These are phyloP conservation scores for Hirudo medicinalis DNA, from an alignment of 1,140 invertebrate species.

Conservation along the genomic window DNA sequence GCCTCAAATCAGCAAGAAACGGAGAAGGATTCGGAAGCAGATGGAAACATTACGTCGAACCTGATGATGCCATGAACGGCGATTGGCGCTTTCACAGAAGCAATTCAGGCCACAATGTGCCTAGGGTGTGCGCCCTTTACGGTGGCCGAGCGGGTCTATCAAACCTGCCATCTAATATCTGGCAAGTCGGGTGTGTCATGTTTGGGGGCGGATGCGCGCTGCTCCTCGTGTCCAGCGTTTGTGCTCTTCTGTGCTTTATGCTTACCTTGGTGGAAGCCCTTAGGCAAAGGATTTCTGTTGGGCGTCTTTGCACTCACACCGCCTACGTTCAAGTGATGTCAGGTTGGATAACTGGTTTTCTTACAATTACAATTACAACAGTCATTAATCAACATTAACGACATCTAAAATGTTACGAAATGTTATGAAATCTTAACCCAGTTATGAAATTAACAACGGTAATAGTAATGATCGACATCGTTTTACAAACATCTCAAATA, in stretches of 20 bases:
- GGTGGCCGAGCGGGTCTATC: slow-evolving; percentile 29
- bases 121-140: slow-evolving; percentile 30
- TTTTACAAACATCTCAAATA: neutral
- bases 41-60: too few relatives aligned
- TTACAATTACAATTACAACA: neutral
- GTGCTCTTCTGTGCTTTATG: slow-evolving; percentile 28
- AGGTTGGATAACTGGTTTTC: neutral
- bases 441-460: too few relatives aligned
- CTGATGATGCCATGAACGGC: too few relatives aligned
- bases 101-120: too few relatives aligned
- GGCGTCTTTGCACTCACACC: neutral
- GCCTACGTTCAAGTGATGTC: slow-evolving; percentile 5
- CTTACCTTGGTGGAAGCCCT: slow-evolving; percentile 20
- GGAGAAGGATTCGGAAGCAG: too few relatives aligned
- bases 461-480: neutral
- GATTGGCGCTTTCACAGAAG: too few relatives aligned
- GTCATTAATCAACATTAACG: neutral
- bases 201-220: slow-evolving; percentile 34
- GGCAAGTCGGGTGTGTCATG: slow-evolving; percentile 34
- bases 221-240: slow-evolving; percentile 28
- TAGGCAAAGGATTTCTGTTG: too few relatives aligned
- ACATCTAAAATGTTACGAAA: too few relatives aligned
- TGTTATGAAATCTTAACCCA: too few relatives aligned
- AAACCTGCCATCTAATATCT: slow-evolving; percentile 32
- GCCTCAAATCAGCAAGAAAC: too few relatives aligned